phyloP scores from a whole-genome alignment of 2,888 invertebrate genomes.

The Hyalella azteca region DNA sequence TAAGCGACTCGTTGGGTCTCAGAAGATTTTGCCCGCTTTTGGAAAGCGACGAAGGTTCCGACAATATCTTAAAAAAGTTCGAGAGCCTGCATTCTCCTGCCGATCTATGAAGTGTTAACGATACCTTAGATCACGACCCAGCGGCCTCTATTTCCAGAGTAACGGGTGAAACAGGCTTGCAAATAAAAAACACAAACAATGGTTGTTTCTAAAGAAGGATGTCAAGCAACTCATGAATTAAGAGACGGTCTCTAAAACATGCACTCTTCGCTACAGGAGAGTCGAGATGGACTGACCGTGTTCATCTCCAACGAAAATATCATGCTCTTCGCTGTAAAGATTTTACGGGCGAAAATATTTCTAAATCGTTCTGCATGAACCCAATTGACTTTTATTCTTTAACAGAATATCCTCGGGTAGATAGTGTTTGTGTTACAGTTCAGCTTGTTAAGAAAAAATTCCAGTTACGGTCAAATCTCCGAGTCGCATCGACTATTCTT shows the following conservation, averaged over 20 bases:
- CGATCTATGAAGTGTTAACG: conserved; percentile 36
- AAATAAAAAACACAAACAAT: conserved; percentile 21
- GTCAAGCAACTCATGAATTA: conserved; percentile 9
- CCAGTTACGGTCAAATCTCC: no score
- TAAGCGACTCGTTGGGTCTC: not conserved
- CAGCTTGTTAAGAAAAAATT: no score
- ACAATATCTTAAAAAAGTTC: conserved; percentile 32
- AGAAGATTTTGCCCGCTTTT: not conserved
- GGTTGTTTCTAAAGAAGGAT: conserved; percentile 15
- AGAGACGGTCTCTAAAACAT: conserved; percentile 4
- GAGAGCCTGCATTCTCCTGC: not conserved
- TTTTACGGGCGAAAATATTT: no score
- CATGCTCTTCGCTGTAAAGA: no score
- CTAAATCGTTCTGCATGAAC: no score
- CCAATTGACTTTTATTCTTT: no score
- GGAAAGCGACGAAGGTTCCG: conserved; percentile 6
- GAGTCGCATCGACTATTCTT: no score
- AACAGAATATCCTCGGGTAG: no score
- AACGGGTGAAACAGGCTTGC: conserved; percentile 26
- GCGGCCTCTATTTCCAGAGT: not conserved
- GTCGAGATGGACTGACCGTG: no score
- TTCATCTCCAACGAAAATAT: no score
- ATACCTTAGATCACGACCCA: conserved; percentile 20
- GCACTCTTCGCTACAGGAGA: no score
- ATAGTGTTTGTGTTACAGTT: no score